phyloP scores from a whole-genome alignment of 1,140 invertebrate genomes.

The Scaptomyza graminum region DNA sequence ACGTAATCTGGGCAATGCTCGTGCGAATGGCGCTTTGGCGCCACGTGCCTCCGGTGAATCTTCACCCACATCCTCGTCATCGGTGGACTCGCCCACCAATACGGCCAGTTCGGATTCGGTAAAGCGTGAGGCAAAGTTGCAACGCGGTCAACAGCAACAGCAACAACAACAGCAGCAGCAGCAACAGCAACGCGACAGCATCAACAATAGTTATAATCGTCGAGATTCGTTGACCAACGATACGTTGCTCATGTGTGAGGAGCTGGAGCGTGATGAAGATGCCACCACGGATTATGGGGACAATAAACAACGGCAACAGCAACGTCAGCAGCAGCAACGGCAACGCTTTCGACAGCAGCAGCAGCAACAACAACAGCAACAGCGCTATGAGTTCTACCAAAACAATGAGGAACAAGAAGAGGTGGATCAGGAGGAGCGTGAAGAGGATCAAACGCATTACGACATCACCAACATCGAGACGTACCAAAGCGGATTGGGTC shows the following conservation, averaged over 20 bases:
- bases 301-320: conserved; percentile 45
- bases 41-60: conserved; percentile 84
- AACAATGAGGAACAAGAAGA: conserved; percentile 69
- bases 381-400: conserved; percentile 76
- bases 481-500: conserved; percentile 69
- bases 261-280: conserved; percentile 73
- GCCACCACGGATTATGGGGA: conserved; percentile 50
- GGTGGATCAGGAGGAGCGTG: conserved; percentile 67
- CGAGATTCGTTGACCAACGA: conserved; percentile 78
- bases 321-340: conserved; percentile 46
- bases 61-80: conserved; percentile 83
- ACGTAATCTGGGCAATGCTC: conserved; percentile 53
- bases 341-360: conserved; percentile 53
- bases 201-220: conserved; percentile 79
- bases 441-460: conserved; percentile 81
- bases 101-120: conserved; percentile 73
- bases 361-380: conserved; percentile 60
- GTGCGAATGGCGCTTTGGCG: conserved; percentile 82
- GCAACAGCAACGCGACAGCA: conserved; percentile 71
- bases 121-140: conserved; percentile 65
- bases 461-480: conserved; percentile 83
- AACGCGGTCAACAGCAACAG: conserved; percentile 49
- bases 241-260: conserved; percentile 74
- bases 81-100: conserved; percentile 83
- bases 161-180: conserved; percentile 50